Conservation (phyloP, 2,888 invertebrate genomes). For the Leptura quadrifasciata region DNA sequence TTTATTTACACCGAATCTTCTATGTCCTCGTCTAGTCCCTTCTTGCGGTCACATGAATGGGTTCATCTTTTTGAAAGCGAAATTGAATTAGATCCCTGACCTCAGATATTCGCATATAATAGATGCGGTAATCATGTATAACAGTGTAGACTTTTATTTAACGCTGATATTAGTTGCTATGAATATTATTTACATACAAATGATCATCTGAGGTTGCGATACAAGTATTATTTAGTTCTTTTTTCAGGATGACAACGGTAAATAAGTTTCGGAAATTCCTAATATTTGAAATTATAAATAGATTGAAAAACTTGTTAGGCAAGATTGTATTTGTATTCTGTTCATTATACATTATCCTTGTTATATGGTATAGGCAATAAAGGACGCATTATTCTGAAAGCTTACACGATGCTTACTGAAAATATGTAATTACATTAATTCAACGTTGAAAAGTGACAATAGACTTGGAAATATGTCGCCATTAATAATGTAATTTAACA, state of each 20-base stretch:
- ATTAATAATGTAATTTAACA: too few species aligned
- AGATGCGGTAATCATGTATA: not conserved
- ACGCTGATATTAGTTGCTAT: not conserved
- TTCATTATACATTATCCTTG: too few species aligned
- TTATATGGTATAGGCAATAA: too few species aligned
- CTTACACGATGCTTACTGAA: too few species aligned
- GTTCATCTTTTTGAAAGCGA: constrained; percentile 32
- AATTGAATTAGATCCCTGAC: constrained; percentile 37
- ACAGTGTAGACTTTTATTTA: not conserved
- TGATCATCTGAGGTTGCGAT: constrained; percentile 4
- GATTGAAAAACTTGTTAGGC: not conserved
- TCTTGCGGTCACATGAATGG: constrained; percentile 24
- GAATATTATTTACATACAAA: constrained; percentile 31
- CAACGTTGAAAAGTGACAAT: too few species aligned
- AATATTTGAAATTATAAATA: constrained; percentile 17
- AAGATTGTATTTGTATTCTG: too few species aligned
- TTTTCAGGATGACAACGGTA: not conserved
- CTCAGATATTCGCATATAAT: constrained; percentile 17
- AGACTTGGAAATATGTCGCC: too few species aligned
- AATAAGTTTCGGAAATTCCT: constrained; percentile 18
- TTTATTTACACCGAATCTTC: constrained; percentile 35
- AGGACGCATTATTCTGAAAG: too few species aligned
- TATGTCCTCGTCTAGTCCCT: constrained; percentile 34
- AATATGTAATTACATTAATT: too few species aligned
- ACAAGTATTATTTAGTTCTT: not conserved